These are phyloP conservation scores for Leiothrix lutea DNA, from an alignment of 2,113 vertebrate species.

Conservation along the genomic window DNA sequence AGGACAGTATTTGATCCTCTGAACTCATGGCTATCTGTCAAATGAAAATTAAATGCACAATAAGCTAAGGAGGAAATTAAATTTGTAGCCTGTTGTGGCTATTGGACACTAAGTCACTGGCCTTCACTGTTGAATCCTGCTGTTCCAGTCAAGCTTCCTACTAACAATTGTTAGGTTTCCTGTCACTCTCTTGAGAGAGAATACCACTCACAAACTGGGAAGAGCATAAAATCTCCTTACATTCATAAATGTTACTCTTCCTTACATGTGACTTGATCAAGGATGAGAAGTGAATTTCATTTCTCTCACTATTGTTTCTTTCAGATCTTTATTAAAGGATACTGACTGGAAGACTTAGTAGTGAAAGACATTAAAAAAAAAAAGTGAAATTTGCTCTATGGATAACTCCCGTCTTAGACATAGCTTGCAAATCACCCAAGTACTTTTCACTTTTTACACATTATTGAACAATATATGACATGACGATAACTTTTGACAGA, in stretches of 20 bases:
- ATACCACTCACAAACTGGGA: not conserved
- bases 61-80: not conserved
- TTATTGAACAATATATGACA: not conserved
- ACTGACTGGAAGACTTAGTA: not conserved
- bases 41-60: not conserved
- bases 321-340: not conserved
- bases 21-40: not conserved
- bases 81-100: not conserved
- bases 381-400: not conserved
- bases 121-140: not conserved
- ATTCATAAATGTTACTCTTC: not conserved
- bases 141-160: not conserved
- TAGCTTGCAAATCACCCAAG: not conserved
- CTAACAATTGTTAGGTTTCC: not conserved
- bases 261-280: not conserved
- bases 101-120: not conserved
- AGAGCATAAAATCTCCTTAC: not conserved
- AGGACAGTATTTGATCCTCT: not conserved
- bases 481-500: not conserved
- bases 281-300: not conserved
- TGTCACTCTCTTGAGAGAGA: not conserved
- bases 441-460: not conserved
- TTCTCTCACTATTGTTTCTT: not conserved
- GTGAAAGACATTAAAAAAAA: not conserved
- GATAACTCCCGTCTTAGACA: not conserved